A percentile compares a stretch with the other conserved stretches of the same genome.
These are phyloP conservation scores for Calliopum simillimum DNA, from an alignment of 2,888 invertebrate genomes.

Conservation along the genomic window DNA sequence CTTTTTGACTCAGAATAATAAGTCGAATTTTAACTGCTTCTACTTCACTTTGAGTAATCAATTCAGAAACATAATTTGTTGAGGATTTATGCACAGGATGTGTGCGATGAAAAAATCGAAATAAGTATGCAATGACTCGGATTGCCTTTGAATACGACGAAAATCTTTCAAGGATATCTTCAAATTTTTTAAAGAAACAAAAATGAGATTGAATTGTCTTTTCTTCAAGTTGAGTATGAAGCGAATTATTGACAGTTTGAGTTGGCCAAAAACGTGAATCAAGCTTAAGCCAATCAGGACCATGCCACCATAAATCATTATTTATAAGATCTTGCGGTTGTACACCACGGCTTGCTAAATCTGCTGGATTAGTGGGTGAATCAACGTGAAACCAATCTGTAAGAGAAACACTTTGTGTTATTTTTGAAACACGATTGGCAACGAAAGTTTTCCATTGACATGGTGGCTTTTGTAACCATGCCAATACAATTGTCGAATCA, in stretches of 20 bases:
- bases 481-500: conserved; percentile 29
- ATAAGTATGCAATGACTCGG: too few species aligned
- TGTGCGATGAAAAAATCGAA: too few species aligned
- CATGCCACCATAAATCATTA: conserved; percentile 32
- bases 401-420: not conserved
- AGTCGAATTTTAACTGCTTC: too few species aligned
- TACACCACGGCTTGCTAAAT: conserved; percentile 6
- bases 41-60: too few species aligned
- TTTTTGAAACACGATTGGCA: conserved; percentile 24
- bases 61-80: too few species aligned
- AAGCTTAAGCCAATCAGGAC: conserved; percentile 5
- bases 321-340: not conserved
- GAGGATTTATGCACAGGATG: too few species aligned
- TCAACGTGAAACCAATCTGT: conserved; percentile 24
- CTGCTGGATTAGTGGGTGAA: conserved; percentile 25
- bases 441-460: conserved; percentile 27
- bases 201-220: not conserved
- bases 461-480: conserved; percentile 31
- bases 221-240: not conserved
- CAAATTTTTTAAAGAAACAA: too few species aligned
- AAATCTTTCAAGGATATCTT: too few species aligned
- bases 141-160: too few species aligned
- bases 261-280: not conserved
- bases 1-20: too few species aligned
- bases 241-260: not conserved